Conservation (phyloP, 1,140 invertebrate genomes). For the Drosophila pruinosa region DNA sequence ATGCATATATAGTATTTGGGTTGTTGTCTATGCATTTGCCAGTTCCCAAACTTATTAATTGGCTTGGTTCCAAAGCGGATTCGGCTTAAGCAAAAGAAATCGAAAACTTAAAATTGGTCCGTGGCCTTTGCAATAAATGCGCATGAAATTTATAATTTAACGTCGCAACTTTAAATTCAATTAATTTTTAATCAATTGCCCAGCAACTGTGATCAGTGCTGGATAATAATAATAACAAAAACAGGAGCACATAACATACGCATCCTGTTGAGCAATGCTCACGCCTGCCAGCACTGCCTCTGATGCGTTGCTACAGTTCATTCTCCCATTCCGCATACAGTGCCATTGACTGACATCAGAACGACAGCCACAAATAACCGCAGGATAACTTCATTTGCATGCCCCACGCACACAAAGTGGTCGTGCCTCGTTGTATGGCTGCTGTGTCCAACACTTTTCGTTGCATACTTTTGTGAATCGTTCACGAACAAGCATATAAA, state of each 20-base stretch:
- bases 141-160: constrained; percentile 36
- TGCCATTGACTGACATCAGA: constrained; percentile 50
- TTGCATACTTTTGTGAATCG: constrained; percentile 44
- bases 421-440: constrained; percentile 13
- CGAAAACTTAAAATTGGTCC: constrained; percentile 17
- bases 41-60: constrained; percentile 47
- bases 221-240: constrained; percentile 13
- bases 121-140: constrained; percentile 43
- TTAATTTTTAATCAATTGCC: constrained; percentile 75
- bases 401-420: constrained; percentile 25
- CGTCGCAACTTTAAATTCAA: constrained; percentile 63
- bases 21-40: too few relatives aligned
- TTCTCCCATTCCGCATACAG: neutral
- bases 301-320: neutral
- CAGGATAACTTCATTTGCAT: constrained; percentile 81
- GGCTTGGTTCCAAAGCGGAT: constrained; percentile 61
- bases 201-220: constrained; percentile 35
- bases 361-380: constrained; percentile 78
- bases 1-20: too few relatives aligned
- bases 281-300: neutral
- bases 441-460: constrained; percentile 20
- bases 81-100: constrained; percentile 13
- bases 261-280: constrained; percentile 41
- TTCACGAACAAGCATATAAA: constrained; percentile 35
- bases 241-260: constrained; percentile 3